A percentile compares a stretch with the other conserved stretches of the same genome.
Evolutionary conservation across 2,888 invertebrate genomes (phyloP).

Genomic region (Laspeyria flexula): DNA sequence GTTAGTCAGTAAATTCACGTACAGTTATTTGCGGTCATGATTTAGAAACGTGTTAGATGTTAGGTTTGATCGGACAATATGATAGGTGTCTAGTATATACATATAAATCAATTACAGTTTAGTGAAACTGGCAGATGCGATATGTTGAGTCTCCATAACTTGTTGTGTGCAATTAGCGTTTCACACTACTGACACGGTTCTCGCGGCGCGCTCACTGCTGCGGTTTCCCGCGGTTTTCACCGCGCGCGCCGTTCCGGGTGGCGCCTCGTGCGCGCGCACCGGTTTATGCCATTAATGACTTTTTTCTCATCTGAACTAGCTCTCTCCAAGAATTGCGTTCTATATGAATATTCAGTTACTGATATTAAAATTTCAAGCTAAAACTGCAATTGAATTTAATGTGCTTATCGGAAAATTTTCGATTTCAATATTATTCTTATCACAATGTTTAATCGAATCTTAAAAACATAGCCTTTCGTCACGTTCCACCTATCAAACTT

Average conservation of each 20-base stretch:
- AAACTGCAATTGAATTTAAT: conserved; percentile 7
- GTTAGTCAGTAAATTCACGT: conserved; percentile 22
- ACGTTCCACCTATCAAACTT: conserved; percentile 32
- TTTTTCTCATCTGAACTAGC: conserved; percentile 61
- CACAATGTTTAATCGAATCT: conserved; percentile 34
- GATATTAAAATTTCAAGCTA: conserved; percentile 13
- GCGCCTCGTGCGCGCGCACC: conserved; percentile 74
- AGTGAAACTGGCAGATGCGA: conserved; percentile 51
- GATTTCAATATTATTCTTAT: conserved; percentile 29
- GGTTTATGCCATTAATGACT: conserved; percentile 71
- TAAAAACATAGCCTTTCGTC: conserved; percentile 31
- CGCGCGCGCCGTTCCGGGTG: conserved; percentile 82
- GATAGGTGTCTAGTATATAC: conserved; percentile 32
- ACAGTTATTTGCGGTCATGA: conserved; percentile 25
- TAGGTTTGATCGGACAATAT: conserved; percentile 23
- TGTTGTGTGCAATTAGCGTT: conserved; percentile 79
- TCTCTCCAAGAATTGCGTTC: conserved; percentile 55
- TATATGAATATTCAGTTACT: conserved; percentile 27
- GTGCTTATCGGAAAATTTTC: conserved; percentile 20
- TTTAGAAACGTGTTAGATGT: conserved; percentile 20
- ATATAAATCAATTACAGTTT: conserved; percentile 49
- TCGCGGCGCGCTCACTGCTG: conserved; percentile 76
- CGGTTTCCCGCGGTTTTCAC: conserved; percentile 85
- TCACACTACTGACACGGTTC: conserved; percentile 86
- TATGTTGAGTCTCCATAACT: conserved; percentile 66